Base-by-base conservation (phyloP, 2,797 vertebrate genomes). In the Neopelma chrysocephalum region DNA sequence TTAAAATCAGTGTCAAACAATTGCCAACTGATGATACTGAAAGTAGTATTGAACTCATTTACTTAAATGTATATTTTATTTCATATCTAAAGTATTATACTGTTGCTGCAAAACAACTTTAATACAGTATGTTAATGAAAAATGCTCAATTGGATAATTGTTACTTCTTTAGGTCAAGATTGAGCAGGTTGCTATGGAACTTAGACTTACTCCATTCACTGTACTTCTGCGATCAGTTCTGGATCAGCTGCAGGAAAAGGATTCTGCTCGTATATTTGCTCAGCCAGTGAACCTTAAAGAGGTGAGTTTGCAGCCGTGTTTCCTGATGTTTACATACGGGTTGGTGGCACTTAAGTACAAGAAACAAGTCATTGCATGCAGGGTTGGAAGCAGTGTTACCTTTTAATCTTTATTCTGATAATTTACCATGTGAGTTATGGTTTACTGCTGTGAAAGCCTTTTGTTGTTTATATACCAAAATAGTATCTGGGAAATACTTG, bases 161-260 rank as follows among this genome's bases (percentile, higher is more conserved):
- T 32, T 82, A 3, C 32, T 82, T 80, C 25, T 84, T 31, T 97
- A 99, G 99, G 98, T 99, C 61, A 99, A 98, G 97, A 97, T 99
- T 78, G 99, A 99, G 93, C 99, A 99, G 97, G 98, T 98, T 43
- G 98, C 99, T 40, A 97, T 99, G 89, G 99, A 99, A 97, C 98
- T 99, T 97, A 99, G 99, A 93, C 96, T 99, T 87, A 99, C 98
- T 29, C 99, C 99, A 1, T 98, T 99, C 89, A 99, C 98, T 51
- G 99, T 99, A 94, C 97, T 99, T 76, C 98, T 99, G 60, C 97
- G 98, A 80, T 98, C 98, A 1, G 98, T 99, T 36, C 97, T 99
- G 97, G 99, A 99, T 85, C 99, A 99, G 95, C 98, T 99, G 43
- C 99, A 99, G 94, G 98, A 99, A 25, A 99, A 99, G 97, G 99